phyloP scores from a whole-genome alignment of 2,797 vertebrate genomes.

The Myoxocephalus aenaeus region DNA sequence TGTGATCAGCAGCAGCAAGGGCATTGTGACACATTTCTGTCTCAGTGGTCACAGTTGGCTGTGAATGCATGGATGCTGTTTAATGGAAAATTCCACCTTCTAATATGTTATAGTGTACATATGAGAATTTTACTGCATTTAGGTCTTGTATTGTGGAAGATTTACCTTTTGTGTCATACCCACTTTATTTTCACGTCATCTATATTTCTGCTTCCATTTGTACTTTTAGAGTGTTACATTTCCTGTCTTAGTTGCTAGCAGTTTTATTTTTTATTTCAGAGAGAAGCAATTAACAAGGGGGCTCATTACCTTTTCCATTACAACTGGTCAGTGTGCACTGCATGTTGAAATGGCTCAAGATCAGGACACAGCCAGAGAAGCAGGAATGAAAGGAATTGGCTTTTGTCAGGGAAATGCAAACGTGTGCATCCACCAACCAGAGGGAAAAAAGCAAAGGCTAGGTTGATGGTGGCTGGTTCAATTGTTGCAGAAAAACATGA shows the following conservation, averaged over 20 bases:
- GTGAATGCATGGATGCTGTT: not conserved
- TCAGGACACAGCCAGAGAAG: not conserved
- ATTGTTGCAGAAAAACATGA: not conserved
- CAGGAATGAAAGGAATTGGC: not conserved
- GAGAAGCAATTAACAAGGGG: not conserved
- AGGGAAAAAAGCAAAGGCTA: not conserved
- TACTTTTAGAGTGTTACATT: not conserved
- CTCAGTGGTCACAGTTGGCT: slow-evolving; percentile 13
- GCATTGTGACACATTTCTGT: slow-evolving; percentile 26
- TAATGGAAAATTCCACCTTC: not conserved
- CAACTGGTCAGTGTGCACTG: not conserved
- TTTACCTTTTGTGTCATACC: not conserved
- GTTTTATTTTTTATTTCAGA: not conserved
- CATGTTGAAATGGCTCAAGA: not conserved
- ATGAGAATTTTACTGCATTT: not conserved
- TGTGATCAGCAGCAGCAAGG: slow-evolving; percentile 30
- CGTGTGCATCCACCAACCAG: not conserved
- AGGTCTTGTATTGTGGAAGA: not conserved
- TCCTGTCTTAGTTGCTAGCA: not conserved
- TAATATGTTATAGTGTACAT: not conserved
- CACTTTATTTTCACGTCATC: not conserved
- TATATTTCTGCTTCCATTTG: not conserved
- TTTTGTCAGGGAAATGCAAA: slow-evolving; percentile 18
- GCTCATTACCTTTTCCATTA: not conserved
- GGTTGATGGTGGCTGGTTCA: not conserved